Evolutionary conservation across 2,797 vertebrate species (phyloP).

Genomic region (Enteromius argenteus): DNA sequence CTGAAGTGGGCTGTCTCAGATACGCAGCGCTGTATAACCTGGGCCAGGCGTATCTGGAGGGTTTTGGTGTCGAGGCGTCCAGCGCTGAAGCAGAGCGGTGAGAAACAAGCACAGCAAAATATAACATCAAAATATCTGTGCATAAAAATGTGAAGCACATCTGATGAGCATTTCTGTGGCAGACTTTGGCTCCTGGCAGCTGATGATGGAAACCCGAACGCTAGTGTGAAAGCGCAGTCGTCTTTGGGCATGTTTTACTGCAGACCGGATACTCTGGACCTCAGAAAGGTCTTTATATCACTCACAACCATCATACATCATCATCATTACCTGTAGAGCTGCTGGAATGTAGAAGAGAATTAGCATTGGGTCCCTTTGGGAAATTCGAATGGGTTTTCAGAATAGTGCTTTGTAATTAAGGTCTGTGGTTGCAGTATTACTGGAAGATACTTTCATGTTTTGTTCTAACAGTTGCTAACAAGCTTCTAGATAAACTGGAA

Average conservation of each 20-base stretch:
- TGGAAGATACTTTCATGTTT: not conserved
- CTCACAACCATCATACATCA: not conserved
- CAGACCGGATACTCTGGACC: constrained; percentile 71
- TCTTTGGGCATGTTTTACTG: constrained; percentile 82
- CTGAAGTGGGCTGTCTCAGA: constrained; percentile 72
- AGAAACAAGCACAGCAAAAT: not conserved
- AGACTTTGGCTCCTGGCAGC: constrained; percentile 84
- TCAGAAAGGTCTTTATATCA: constrained; percentile 75
- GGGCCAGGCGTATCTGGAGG: constrained; percentile 80
- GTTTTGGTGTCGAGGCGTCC: constrained; percentile 74
- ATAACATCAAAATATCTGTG: not conserved
- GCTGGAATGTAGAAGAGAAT: not conserved
- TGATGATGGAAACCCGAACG: constrained; percentile 80
- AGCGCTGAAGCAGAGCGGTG: constrained; percentile 81
- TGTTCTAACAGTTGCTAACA: not conserved
- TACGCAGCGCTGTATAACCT: constrained; percentile 83
- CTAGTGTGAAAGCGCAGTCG: constrained; percentile 81
- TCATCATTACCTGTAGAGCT: not conserved
- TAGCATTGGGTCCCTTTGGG: not conserved
- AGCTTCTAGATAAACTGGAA: not conserved
- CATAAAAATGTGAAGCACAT: not conserved
- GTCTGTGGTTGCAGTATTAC: constrained; percentile 2
- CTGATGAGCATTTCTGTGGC: not conserved
- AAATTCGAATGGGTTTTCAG: not conserved
- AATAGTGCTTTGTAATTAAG: not conserved